Evolutionary conservation across 2,797 vertebrate species (phyloP).

Genomic region (Sternotherus odoratus): DNA sequence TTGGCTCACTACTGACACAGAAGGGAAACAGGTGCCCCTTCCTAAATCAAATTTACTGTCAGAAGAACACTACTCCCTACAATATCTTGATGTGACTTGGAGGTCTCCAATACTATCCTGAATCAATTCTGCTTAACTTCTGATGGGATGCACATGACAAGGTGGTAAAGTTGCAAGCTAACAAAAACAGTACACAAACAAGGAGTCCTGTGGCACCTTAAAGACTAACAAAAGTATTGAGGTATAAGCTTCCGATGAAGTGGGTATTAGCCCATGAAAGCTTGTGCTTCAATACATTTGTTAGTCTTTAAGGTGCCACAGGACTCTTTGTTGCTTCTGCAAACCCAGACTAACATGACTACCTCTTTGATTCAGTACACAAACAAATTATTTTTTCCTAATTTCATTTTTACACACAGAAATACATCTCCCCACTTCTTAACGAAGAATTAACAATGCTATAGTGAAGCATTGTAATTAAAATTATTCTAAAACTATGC

Average conservation of each 20-base stretch:
- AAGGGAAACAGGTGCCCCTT: background rate
- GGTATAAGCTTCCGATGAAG: too few species aligned
- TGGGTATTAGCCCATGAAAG: too few species aligned
- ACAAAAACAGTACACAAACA: background rate
- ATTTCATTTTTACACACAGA: background rate
- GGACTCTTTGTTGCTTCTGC: too few species aligned
- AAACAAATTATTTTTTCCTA: background rate
- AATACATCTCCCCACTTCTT: background rate
- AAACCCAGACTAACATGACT: too few species aligned
- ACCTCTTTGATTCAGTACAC: too few species aligned
- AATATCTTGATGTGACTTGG: background rate
- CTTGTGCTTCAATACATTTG: too few species aligned
- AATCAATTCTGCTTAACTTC: background rate
- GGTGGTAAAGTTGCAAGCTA: background rate
- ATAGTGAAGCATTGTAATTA: background rate
- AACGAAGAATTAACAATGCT: background rate
- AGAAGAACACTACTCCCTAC: background rate
- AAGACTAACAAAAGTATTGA: too few species aligned
- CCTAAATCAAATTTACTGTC: background rate
- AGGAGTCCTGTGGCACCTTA: too few species aligned
- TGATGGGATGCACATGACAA: background rate
- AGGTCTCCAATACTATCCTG: background rate
- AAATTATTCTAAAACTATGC: background rate
- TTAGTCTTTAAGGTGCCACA: too few species aligned
- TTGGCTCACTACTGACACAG: fast-evolving